Base-by-base conservation (phyloP, 2,888 invertebrate species). In the Stenichneumon culpator region DNA sequence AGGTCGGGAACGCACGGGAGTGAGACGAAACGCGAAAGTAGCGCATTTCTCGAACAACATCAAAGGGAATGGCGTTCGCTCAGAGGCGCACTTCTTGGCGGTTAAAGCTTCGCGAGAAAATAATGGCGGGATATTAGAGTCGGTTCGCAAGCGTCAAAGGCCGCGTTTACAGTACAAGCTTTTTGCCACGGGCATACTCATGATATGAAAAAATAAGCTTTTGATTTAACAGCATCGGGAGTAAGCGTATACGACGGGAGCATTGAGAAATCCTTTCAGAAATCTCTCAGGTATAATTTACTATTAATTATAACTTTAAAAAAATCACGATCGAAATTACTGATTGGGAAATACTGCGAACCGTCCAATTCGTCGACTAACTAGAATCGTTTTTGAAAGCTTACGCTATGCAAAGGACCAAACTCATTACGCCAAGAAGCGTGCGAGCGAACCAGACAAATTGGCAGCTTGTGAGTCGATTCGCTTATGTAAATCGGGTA, bases 71-170 rank as follows among this genome's bases (percentile, higher is more conserved):
- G 14, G 47, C 47, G 47, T 54, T 68, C 44, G 25, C 47, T 69
- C 79, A 79, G 50, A 63, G 60, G 60, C 19, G 60, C 50, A 47
- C 39, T 22, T 70, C 36, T 47, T n/a, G n/a, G 39, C 32, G 47
- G 70, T 68, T 16, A 25, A 44, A 44, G 44, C 32, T 50, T 47
- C 47, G 63, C 60, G 19, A 54, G 47, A 47, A 70, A 69, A 79
- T 79, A 79, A 79, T 16, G 79, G 70, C 19, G 60, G 2, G 25
- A 60, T 79, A 63, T 70, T 63, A 65, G 57, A 57, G 57, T 14
- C 57, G 25, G 25, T 14, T 57, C 57, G 65, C 65, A 4, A 22
- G 11, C 65, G 65, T 36, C 65, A 65, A 65, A 36, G 32, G 36
- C 19, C n/a, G 3, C 65, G 65, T 65, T 65, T 65, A 65, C 39